A percentile compares a stretch with the other conserved stretches of the same genome.
Conservation (phyloP, 2,113 vertebrate genomes). For the Limanda limanda region DNA sequence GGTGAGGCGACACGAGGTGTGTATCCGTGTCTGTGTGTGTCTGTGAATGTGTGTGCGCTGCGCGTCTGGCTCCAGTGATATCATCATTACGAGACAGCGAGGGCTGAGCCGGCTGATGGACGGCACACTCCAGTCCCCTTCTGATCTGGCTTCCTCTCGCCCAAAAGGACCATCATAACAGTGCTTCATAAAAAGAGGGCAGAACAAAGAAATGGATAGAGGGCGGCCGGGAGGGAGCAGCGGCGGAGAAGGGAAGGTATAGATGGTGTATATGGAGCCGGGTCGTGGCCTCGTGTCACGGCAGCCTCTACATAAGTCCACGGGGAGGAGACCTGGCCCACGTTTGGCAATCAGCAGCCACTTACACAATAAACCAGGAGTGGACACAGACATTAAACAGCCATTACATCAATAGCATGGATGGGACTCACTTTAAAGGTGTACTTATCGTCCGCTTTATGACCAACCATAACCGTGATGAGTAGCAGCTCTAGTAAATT, state of each 20-base stretch:
- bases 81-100: constrained; percentile 75
- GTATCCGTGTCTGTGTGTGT: background rate
- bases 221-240: constrained; percentile 21
- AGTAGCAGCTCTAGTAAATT: constrained; percentile 53
- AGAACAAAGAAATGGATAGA: constrained; percentile 59
- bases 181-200: constrained; percentile 66
- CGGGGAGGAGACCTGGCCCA: constrained; percentile 61
- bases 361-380: constrained; percentile 65
- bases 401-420: constrained; percentile 75
- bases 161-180: constrained; percentile 51
- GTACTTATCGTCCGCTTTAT: constrained; percentile 71
- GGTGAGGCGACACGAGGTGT: constrained; percentile 53
- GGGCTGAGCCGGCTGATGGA: constrained; percentile 71
- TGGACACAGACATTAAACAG: constrained; percentile 72
- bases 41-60: constrained; percentile 18
- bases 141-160: constrained; percentile 58
- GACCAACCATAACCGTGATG: constrained; percentile 62
- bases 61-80: constrained; percentile 79
- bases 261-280: constrained; percentile 36
- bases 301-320: constrained; percentile 48
- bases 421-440: constrained; percentile 60
- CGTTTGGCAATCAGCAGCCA: constrained; percentile 66
- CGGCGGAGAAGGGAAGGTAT: constrained; percentile 24
- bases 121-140: constrained; percentile 75
- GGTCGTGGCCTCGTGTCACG: constrained; percentile 64